Base-by-base conservation (phyloP, 1,140 invertebrate species). In the Oscheius sp. region DNA sequence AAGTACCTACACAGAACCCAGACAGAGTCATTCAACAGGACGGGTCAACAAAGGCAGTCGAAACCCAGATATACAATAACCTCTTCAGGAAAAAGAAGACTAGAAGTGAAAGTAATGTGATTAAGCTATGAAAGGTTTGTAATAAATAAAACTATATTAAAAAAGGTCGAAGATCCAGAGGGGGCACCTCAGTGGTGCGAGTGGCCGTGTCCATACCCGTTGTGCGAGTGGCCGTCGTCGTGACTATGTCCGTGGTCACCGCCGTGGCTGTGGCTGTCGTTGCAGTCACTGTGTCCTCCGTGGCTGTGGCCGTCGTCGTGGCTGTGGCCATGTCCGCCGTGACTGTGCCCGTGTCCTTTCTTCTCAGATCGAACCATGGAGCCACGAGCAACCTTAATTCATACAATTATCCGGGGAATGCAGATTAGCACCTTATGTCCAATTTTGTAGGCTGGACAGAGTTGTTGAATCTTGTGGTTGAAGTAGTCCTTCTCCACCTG, bases 401-500 rank as follows among this genome's bases (percentile, higher is more conserved):
- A 2, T 28, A 1, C 28, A 32, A 15, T 28, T 15, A 26, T 64
- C 15, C 38, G 3, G 28, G 36, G 20, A 10, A 31, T 20, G 10
- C 38, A 36, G n/a, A 38, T 29, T 31, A 29, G 7, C n/a, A 73
- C 69, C 62, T 26, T 73, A 45, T 68, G 52, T 38, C 64, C 61
- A 10, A 58, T 23, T 31, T 59, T 38, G 32, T 75, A 77, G 18
- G 7, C n/a, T 3, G 72, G 72, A 66, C 66, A 70, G 23, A 64
- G 20, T 26, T 74, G 61, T 34, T 70, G 65, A 31, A 77, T 76
- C 42, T 49, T 69, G 49, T 66, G 32, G 31, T 31, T 52, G 52
- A 75, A 77, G 4, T 38, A 36, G n/a, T 65, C 58, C 38, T 74
- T 78, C 32, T 77, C 76, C 10, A 77, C 75, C 58, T 78, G 77